phyloP scores from a whole-genome alignment of 2,797 vertebrate genomes.

The Rhinogobio ventralis region DNA sequence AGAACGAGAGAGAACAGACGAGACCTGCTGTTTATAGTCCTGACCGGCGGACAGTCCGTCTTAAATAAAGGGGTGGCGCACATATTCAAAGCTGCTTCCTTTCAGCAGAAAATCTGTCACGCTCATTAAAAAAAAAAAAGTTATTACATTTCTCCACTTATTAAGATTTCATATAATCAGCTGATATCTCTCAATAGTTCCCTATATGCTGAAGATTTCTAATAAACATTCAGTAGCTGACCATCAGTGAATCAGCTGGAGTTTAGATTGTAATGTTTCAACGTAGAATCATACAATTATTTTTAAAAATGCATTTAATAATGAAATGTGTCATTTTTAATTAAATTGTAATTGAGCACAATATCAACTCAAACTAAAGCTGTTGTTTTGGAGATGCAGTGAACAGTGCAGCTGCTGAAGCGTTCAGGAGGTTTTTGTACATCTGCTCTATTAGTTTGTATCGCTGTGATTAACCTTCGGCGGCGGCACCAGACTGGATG shows the following conservation, averaged over 20 bases:
- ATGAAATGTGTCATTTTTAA: too few species aligned
- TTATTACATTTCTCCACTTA: not conserved
- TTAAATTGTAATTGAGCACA: not conserved
- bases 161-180: not conserved
- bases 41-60: not conserved
- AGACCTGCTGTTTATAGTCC: not conserved
- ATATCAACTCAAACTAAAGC: not conserved
- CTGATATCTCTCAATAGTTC: not conserved
- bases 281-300: rapidly evolving
- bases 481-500: conserved; percentile 32
- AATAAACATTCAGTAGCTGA: not conserved
- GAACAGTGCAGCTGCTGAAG: conserved; percentile 14
- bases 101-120: not conserved
- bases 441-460: conserved; percentile 23
- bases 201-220: not conserved
- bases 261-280: not conserved
- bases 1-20: not conserved
- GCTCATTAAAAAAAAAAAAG: not conserved
- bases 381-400: not conserved
- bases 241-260: not conserved
- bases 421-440: conserved; percentile 37
- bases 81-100: conserved; percentile 3
- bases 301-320: too few species aligned
- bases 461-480: not conserved
- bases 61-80: not conserved